phyloP scores from a whole-genome alignment of 2,797 vertebrate species.

The Alauda arvensis region DNA sequence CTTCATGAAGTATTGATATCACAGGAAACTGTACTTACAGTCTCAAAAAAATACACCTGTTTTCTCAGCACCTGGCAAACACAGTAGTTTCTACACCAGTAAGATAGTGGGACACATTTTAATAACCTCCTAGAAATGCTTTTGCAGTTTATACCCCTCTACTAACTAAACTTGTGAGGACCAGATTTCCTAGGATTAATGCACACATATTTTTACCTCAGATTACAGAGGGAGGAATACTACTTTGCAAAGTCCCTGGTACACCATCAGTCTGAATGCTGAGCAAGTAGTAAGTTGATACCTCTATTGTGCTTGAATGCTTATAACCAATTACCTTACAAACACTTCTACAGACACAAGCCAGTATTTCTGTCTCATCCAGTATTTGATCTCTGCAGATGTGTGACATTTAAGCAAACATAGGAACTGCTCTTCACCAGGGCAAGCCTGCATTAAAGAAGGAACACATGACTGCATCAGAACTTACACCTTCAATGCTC shows the following conservation, averaged over 20 bases:
- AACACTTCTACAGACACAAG: not conserved
- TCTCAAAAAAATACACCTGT: not conserved
- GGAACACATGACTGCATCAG: not conserved
- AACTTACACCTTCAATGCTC: not conserved
- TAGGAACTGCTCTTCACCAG: not conserved
- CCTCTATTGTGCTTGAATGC: not conserved
- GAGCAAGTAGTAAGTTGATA: not conserved
- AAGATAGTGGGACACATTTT: not conserved
- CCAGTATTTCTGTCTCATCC: not conserved
- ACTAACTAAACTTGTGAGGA: not conserved
- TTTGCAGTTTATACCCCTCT: not conserved
- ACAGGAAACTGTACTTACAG: not conserved
- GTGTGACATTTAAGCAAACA: not conserved
- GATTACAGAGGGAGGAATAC: not conserved
- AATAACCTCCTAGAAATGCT: not conserved
- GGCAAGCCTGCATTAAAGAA: not conserved
- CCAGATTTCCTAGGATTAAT: not conserved
- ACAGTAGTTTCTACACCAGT: not conserved
- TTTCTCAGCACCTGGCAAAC: not conserved
- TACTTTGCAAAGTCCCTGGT: not conserved
- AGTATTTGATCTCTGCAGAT: not conserved
- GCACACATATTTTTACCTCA: not conserved
- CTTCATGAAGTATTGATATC: not conserved
- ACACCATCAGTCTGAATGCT: not conserved
- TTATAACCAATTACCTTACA: not conserved